Evolutionary conservation across 2,888 invertebrate species (phyloP).

Genomic region (Drosophila fulvimacula): DNA sequence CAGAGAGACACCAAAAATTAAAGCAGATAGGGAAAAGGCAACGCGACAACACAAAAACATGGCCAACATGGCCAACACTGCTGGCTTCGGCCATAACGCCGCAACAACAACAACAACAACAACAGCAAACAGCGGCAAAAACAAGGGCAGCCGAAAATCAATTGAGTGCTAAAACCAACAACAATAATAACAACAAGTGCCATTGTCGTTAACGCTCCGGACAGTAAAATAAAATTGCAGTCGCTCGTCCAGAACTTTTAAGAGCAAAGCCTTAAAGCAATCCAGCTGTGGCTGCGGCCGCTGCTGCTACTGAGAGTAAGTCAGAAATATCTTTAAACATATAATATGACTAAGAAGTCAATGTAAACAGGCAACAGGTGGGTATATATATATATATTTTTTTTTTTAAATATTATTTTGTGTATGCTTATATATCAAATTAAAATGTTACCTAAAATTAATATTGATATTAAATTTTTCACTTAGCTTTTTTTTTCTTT

Average conservation of each 20-base stretch:
- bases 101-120: slow-evolving; percentile 36
- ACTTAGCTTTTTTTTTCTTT: no score
- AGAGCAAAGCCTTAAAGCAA: slow-evolving; percentile 12
- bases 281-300: neutral
- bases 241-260: slow-evolving; percentile 11
- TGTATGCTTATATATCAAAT: no score
- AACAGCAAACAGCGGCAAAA: slow-evolving; percentile 35
- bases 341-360: neutral
- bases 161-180: slow-evolving; percentile 79
- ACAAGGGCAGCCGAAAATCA: slow-evolving; percentile 62
- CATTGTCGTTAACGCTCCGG: slow-evolving; percentile 49
- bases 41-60: slow-evolving; percentile 35
- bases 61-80: slow-evolving; percentile 30
- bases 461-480: no score
- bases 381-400: no score
- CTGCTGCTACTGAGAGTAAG: neutral
- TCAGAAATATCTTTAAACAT: neutral
- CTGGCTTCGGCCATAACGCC: slow-evolving; percentile 44
- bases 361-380: neutral
- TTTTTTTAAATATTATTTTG: no score
- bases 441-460: no score
- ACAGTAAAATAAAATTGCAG: slow-evolving; percentile 44
- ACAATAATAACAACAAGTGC: slow-evolving; percentile 39
- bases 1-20: no score
- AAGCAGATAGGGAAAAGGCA: slow-evolving; percentile 12